Percentiles rank a stretch among this genome's conserved stretches.
These are phyloP conservation scores for Gadopsis marmoratus DNA, from an alignment of 2,797 vertebrate species.

Conservation along the genomic window DNA sequence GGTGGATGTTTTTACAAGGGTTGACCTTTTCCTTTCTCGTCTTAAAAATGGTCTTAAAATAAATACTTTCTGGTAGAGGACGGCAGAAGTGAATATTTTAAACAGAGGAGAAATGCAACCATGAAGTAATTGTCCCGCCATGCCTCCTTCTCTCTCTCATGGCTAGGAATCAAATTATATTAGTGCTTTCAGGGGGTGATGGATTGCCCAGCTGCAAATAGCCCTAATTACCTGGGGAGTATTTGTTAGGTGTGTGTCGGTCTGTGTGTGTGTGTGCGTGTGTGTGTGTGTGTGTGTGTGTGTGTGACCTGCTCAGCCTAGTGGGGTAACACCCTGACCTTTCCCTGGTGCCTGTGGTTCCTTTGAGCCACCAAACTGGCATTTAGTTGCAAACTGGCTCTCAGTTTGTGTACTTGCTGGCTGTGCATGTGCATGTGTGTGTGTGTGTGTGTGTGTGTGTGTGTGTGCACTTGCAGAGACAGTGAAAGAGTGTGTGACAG, in stretches of 20 bases:
- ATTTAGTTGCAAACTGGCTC: slow-evolving; percentile 50
- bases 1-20: slow-evolving; percentile 22
- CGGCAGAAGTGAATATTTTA: slow-evolving; percentile 43
- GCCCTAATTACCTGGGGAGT: slow-evolving; percentile 69
- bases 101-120: slow-evolving; percentile 46
- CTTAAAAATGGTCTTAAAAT: not conserved
- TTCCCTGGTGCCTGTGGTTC: slow-evolving; percentile 37
- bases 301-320: slow-evolving; percentile 28
- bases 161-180: slow-evolving; percentile 67
- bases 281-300: slow-evolving; percentile 14
- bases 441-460: slow-evolving; percentile 5
- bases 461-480: slow-evolving; percentile 6
- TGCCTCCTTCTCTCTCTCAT: slow-evolving; percentile 27
- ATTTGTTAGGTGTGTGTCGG: slow-evolving; percentile 45
- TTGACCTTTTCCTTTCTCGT: slow-evolving; percentile 27
- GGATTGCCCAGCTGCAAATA: slow-evolving; percentile 64
- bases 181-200: slow-evolving; percentile 62
- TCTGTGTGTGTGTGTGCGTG: slow-evolving; percentile 1
- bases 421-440: slow-evolving; percentile 3
- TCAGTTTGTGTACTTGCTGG: slow-evolving; percentile 19
- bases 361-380: slow-evolving; percentile 56
- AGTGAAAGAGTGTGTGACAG: slow-evolving; percentile 18
- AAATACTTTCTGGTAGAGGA: not conserved
- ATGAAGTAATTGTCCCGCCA: slow-evolving; percentile 53
- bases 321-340: slow-evolving; percentile 53